Evolutionary conservation across 2,113 vertebrate species (phyloP), one percentile per base, ranked within the genome.

Genomic region (Phrynocephalus versicolor): DNA sequence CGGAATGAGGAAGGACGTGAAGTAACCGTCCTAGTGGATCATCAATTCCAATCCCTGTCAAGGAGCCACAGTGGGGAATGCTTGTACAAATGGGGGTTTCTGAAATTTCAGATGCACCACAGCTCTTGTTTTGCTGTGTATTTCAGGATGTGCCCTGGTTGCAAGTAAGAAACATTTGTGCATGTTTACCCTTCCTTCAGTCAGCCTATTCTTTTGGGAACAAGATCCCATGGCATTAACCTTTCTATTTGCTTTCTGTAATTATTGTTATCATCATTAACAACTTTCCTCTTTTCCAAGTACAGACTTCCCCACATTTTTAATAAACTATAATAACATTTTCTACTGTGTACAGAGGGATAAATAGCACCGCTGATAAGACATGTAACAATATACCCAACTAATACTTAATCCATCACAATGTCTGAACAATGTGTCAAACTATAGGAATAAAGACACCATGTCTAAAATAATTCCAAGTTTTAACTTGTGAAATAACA

Each of bases 251-350:
- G 81, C 51, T 60, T 73, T 41, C 25, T 51, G 39, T 83, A 74
- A 83, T 83, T 60, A 62, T 83, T 82, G 60, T 82, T 83, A 83
- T 83, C 73, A 62, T 74, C 57, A 83, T 85, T 71, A 62, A 72
- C 71, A 72, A 85, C 13, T 55, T 27, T 71, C 57, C 57, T 7
- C 12, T 72, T 79, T 0, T 41, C 18, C 51, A 71, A 25, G 35
- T 60, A 10, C 23, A 71, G 71, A 41, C 70, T 85, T 79, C 78
- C 21, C 51, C 70, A 25, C 15, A 62, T 83, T 83, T 83, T 73
- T 85, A 41, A 85, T 83, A 65, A 75, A 75, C 30, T 23, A 23
- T 65, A 65, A 75, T 51, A 45, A 83, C 64, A 75, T 74, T 51
- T 65, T 65, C 39, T 65, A 18, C 27, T 25, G 37, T 18, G n/a